Evolutionary conservation across 2,797 vertebrate species (phyloP).

Genomic region (Enteromius paludinosus): DNA sequence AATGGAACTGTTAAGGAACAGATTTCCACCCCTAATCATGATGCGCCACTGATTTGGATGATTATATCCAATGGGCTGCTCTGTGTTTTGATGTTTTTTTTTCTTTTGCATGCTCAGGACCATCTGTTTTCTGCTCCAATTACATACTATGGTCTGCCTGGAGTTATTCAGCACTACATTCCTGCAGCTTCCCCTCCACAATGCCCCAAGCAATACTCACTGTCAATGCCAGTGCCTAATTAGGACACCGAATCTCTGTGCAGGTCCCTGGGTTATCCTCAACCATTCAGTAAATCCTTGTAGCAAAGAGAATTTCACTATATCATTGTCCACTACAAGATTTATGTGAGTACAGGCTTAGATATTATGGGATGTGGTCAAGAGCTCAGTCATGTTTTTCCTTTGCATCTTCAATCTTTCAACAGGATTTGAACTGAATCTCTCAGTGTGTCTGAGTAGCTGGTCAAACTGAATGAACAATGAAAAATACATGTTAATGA

Average conservation of each 20-base stretch:
- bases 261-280: slow-evolving; percentile 19
- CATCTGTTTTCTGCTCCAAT: slow-evolving; percentile 61
- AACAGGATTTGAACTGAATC: background rate
- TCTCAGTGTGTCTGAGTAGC: background rate
- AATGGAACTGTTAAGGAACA: background rate
- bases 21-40: background rate
- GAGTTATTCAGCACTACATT: slow-evolving; percentile 41
- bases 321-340: background rate
- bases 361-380: background rate
- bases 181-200: slow-evolving; percentile 23
- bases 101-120: slow-evolving; percentile 39
- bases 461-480: slow-evolving; percentile 14
- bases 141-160: slow-evolving; percentile 42
- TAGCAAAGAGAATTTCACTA: background rate
- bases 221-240: slow-evolving; percentile 46
- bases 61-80: background rate
- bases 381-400: background rate
- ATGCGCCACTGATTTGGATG: background rate
- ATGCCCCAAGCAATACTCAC: slow-evolving; percentile 38
- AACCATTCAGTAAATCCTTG: slow-evolving; percentile 11
- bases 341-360: background rate
- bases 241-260: slow-evolving; percentile 43
- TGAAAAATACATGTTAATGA: slow-evolving; percentile 16
- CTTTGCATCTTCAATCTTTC: background rate
- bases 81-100: slow-evolving; percentile 20